Percentiles rank a stretch among this genome's conserved stretches.
phyloP scores from a whole-genome alignment of 2,888 invertebrate species.

The Apodemia mormo region DNA sequence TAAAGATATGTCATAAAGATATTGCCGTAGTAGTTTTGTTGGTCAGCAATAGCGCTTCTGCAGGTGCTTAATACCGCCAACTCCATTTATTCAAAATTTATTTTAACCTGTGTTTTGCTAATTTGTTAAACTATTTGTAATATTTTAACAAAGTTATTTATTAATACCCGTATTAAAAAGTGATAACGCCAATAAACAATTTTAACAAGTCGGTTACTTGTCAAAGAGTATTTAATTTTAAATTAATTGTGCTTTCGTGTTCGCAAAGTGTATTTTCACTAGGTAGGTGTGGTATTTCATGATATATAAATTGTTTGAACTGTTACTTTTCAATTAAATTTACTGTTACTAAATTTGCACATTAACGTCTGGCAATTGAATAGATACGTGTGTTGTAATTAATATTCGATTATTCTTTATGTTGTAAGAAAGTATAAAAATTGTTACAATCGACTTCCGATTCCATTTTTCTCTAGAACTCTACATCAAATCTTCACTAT shows the following conservation, averaged over 20 bases:
- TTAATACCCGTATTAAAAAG: not conserved
- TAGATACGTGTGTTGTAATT: too few species aligned
- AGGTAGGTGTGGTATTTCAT: not conserved
- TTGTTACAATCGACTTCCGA: too few species aligned
- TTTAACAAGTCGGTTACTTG: slow-evolving; percentile 7
- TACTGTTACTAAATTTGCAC: too few species aligned
- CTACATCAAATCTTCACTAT: too few species aligned
- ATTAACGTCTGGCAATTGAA: too few species aligned
- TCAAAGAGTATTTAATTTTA: slow-evolving; percentile 6
- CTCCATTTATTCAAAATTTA: not conserved
- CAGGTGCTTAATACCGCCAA: not conserved
- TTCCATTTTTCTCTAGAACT: too few species aligned
- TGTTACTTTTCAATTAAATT: not conserved
- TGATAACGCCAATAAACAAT: slow-evolving; percentile 9
- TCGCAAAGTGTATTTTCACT: not conserved
- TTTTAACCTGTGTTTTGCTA: not conserved
- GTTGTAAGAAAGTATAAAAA: too few species aligned
- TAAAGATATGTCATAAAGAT: slow-evolving; percentile 10
- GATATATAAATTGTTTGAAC: not conserved
- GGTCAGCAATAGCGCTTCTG: not conserved
- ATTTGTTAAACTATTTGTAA: slow-evolving; percentile 14
- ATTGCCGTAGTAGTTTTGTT: not conserved
- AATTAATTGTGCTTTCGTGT: not conserved
- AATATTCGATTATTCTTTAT: too few species aligned
- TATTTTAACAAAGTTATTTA: not conserved